These are phyloP conservation scores for Agonum fuliginosum DNA, from an alignment of 2,888 invertebrate genomes.

Conservation along the genomic window DNA sequence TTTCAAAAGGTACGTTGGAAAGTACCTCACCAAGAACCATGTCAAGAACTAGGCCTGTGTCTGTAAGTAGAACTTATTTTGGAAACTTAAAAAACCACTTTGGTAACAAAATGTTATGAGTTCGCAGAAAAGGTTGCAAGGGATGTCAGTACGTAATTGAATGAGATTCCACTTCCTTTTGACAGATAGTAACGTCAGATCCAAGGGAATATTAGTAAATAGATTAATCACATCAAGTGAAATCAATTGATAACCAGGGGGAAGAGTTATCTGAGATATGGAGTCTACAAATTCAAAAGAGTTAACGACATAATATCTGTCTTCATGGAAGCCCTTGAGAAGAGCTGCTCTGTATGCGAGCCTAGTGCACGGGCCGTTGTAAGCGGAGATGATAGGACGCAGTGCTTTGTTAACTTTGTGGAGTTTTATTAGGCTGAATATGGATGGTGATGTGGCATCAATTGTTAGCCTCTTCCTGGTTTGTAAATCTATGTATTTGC, in stretches of 20 bases:
- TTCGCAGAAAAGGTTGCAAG: not conserved
- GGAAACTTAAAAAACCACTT: not conserved
- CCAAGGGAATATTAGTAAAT: not conserved
- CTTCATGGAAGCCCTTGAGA: too few species aligned
- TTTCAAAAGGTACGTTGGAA: not conserved
- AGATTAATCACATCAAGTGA: too few species aligned
- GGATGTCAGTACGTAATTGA: not conserved
- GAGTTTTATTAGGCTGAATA: too few species aligned
- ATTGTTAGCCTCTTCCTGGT: too few species aligned
- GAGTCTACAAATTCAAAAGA: too few species aligned
- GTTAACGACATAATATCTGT: too few species aligned
- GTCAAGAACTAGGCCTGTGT: not conserved
- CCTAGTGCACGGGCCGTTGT: too few species aligned
- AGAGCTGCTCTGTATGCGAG: too few species aligned
- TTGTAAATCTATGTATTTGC: too few species aligned
- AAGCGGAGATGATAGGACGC: too few species aligned
- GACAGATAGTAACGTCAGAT: not conserved
- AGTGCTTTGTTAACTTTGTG: too few species aligned
- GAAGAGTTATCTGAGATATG: not conserved
- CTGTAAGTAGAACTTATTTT: not conserved
- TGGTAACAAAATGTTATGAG: not conserved
- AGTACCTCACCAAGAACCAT: not conserved
- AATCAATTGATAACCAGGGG: not conserved
- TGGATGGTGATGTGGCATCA: too few species aligned
- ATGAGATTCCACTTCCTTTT: not conserved